phyloP scores from a whole-genome alignment of 2,113 vertebrate species.

The Pteruthius melanotis region DNA sequence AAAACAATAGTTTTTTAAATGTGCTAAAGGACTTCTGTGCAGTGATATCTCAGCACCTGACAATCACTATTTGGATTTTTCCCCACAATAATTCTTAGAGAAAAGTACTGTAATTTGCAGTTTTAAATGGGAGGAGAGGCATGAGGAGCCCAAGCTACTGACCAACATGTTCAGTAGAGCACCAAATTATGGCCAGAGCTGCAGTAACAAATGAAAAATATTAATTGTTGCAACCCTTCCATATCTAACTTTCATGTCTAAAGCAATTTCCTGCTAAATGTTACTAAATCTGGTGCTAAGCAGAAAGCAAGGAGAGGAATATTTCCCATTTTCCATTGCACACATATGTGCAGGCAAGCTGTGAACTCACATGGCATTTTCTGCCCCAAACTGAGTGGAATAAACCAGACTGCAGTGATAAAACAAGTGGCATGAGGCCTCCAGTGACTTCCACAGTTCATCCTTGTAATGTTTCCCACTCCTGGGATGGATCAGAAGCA shows the following conservation, averaged over 20 bases:
- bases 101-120: not conserved
- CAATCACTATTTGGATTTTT: not conserved
- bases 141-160: not conserved
- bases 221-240: not conserved
- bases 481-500: not conserved
- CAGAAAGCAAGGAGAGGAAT: not conserved
- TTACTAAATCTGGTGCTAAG: not conserved
- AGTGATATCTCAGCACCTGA: not conserved
- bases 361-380: not conserved
- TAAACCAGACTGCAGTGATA: not conserved
- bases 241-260: not conserved
- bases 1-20: not conserved
- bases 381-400: not conserved
- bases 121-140: not conserved
- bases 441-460: not conserved
- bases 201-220: not conserved
- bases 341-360: accelerated
- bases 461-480: not conserved
- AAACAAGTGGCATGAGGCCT: not conserved
- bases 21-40: not conserved
- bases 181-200: not conserved
- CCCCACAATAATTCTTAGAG: not conserved
- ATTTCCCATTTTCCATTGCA: not conserved
- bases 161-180: not conserved
- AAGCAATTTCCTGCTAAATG: not conserved